A percentile compares a stretch with the other conserved stretches of the same genome.
Evolutionary conservation across 2,888 invertebrate genomes (phyloP).

Genomic region (Drosophila greeni): DNA sequence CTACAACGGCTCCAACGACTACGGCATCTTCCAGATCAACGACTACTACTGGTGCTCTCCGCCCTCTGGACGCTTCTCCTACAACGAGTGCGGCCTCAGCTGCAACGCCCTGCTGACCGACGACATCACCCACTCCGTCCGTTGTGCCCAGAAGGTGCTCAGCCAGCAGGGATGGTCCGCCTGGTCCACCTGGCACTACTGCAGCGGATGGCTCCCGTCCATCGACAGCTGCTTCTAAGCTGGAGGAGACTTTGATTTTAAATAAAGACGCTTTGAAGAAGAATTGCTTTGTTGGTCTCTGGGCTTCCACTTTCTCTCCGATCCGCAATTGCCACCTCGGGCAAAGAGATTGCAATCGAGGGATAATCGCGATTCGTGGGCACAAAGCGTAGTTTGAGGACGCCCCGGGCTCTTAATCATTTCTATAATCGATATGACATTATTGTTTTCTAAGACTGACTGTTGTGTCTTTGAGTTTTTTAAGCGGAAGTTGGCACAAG

Average conservation of each 20-base stretch:
- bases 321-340: slow-evolving; percentile 14
- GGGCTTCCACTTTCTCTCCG: slow-evolving; percentile 15
- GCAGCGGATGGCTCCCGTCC: slow-evolving; percentile 54
- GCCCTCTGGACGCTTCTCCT: slow-evolving; percentile 54
- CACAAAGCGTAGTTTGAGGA: slow-evolving; percentile 8
- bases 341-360: slow-evolving; percentile 30
- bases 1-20: slow-evolving; percentile 78
- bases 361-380: slow-evolving; percentile 32
- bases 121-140: slow-evolving; percentile 51
- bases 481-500: slow-evolving; percentile 36
- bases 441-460: slow-evolving; percentile 24
- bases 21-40: slow-evolving; percentile 76
- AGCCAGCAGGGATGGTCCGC: slow-evolving; percentile 56
- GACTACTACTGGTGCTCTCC: slow-evolving; percentile 75
- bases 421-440: slow-evolving; percentile 35
- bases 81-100: slow-evolving; percentile 65
- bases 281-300: slow-evolving; percentile 15
- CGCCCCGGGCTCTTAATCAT: slow-evolving; percentile 25
- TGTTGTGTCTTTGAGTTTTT: slow-evolving; percentile 1
- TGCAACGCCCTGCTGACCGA: slow-evolving; percentile 69
- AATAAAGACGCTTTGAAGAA: slow-evolving; percentile 40
- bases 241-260: slow-evolving; percentile 56
- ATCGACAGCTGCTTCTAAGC: slow-evolving; percentile 60
- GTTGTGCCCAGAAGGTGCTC: slow-evolving; percentile 59
- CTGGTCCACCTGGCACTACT: slow-evolving; percentile 71